Conservation (phyloP, 1,140 invertebrate genomes). For the Tetramorium alpestre region DNA sequence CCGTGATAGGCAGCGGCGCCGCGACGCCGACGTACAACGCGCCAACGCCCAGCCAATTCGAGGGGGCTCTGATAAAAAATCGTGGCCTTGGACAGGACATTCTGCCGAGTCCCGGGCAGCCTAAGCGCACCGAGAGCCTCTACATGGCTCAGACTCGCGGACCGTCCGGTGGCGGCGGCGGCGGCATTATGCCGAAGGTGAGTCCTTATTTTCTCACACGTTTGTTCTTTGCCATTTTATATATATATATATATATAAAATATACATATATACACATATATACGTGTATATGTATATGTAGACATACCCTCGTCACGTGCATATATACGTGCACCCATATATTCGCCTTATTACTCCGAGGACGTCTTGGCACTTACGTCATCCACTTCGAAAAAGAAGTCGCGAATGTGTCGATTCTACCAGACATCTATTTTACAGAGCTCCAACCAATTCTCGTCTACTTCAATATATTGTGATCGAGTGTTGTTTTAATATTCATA, state of each 20-base stretch:
- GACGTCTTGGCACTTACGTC: constrained; percentile 58
- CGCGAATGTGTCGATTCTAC: background rate
- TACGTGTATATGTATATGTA: constrained; percentile 1
- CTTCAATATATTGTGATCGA: background rate
- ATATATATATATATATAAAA: background rate
- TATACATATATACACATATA: background rate
- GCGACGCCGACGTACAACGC: constrained; percentile 85
- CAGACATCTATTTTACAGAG: background rate
- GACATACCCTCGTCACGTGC: background rate
- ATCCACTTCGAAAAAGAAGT: constrained; percentile 12
- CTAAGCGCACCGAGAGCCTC: constrained; percentile 95
- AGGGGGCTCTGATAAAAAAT: constrained; percentile 92
- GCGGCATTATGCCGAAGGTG: constrained; percentile 79
- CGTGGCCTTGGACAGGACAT: constrained; percentile 94
- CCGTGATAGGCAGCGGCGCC: constrained; percentile 85
- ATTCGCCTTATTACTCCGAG: constrained; percentile 22
- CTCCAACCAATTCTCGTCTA: background rate
- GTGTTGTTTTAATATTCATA: background rate
- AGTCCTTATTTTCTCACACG: constrained; percentile 67
- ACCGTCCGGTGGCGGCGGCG: constrained; percentile 77
- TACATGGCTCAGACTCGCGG: constrained; percentile 86
- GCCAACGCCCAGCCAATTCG: constrained; percentile 88
- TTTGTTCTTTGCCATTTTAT: constrained; percentile 18
- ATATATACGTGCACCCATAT: background rate
- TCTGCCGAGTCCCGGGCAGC: constrained; percentile 92